A percentile compares a stretch with the other conserved stretches of the same genome.
Evolutionary conservation across 2,888 invertebrate species (phyloP).

Genomic region (Hedychridium roseum): DNA sequence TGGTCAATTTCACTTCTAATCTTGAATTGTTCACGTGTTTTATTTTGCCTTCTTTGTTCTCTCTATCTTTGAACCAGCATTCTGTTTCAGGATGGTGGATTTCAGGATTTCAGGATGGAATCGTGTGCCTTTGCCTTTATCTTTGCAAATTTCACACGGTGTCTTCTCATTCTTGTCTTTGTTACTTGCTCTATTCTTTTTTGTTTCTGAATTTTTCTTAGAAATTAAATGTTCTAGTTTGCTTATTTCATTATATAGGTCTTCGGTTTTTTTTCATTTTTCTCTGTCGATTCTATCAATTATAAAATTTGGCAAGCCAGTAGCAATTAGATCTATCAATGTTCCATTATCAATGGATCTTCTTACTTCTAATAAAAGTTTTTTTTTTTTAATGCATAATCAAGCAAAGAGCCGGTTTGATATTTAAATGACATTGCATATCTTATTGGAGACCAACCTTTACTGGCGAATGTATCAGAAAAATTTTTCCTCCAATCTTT

Average conservation of each 20-base stretch:
- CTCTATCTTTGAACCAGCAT: constrained; percentile 6
- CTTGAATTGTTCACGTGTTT: constrained; percentile 20
- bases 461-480: neutral
- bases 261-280: neutral
- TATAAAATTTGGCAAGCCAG: too few relatives aligned
- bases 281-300: neutral
- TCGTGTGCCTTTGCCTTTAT: constrained; percentile 4
- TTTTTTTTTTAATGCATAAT: neutral
- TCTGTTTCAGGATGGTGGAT: too few relatives aligned
- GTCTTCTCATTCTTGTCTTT: constrained; percentile 24
- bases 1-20: constrained; percentile 9
- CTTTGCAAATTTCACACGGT: constrained; percentile 2
- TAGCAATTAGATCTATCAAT: too few relatives aligned
- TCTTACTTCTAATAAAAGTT: neutral
- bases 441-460: constrained; percentile 32
- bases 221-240: neutral
- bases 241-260: neutral
- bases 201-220: constrained; percentile 5
- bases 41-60: neutral
- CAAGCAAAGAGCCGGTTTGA: neutral
- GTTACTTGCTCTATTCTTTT: constrained; percentile 21
- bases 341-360: neutral
- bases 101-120: too few relatives aligned
- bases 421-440: constrained; percentile 31
- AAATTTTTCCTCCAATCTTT: constrained; percentile 26